Evolutionary conservation across 2,797 vertebrate species (phyloP), one percentile per base, ranked within the genome.

Genomic region (Onychomys leucogaster): DNA sequence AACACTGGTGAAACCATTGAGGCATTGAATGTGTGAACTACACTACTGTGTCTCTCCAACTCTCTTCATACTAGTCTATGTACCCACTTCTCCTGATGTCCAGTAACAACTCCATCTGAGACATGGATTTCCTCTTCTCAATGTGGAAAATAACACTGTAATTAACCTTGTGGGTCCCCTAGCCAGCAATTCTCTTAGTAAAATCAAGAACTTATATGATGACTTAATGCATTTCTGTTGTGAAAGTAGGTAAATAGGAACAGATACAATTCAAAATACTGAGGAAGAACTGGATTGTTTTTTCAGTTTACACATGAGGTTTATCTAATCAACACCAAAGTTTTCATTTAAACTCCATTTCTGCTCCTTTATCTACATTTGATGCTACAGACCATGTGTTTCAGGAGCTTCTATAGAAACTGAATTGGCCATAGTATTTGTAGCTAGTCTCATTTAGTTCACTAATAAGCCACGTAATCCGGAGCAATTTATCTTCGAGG

Each of bases 401-500:
- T 90, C 94, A 94, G 61, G 52, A n/a, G 67, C 43, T 90, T 95
- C 3, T 89, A 37, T 19, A 92, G 65, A 46, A 92, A 75, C 55
- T 57, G n/a, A 2, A 81, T 27, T 87, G 69, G 34, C 63, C 17
- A 63, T 81, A 81, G 43, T 89, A 73, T 73, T 49, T 89, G 14
- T 7, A 87, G 80, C 11, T 89, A 67, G 17, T 86, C 55, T 95
- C 21, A 95, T 83, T 94, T 96, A 85, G 86, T 94, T 61, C 17
- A 86, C 29, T 90, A 89, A 82, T 94, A 94, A 85, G 9, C 34
- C 87, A 90, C 77, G 27, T 49, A 94, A 97, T 90, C 13, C 17
- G 37, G 9, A 83, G 49, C 59, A 94, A 92, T 93, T 85, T 88
- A 73, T 97, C 55, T 82, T 96, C 55, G n/a, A 57, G 23, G 3